Percentiles rank a stretch among this genome's conserved stretches.
phyloP scores from a whole-genome alignment of 2,797 vertebrate species.

The Masticophis lateralis region DNA sequence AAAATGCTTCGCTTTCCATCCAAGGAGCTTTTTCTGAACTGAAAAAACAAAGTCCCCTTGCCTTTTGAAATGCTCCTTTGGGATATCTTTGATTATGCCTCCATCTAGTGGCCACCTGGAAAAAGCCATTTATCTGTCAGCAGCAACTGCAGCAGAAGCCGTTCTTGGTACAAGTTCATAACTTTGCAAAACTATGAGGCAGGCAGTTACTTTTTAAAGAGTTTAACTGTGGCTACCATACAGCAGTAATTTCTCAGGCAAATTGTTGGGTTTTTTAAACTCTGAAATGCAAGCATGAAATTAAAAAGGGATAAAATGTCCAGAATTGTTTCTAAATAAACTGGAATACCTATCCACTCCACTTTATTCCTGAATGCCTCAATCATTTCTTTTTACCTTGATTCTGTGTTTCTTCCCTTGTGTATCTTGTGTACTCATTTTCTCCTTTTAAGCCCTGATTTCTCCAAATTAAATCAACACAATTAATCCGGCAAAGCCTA shows the following conservation, averaged over 20 bases:
- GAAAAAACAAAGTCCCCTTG: neutral
- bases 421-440: neutral
- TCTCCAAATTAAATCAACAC: neutral
- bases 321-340: neutral
- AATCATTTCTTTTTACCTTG: neutral
- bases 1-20: neutral
- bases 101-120: neutral
- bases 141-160: neutral
- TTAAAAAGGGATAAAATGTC: neutral
- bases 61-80: neutral
- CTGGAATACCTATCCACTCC: neutral
- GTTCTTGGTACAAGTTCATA: neutral
- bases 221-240: neutral
- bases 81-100: neutral
- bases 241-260: neutral
- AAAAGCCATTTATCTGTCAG: neutral
- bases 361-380: neutral
- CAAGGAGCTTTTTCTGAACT: neutral
- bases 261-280: neutral
- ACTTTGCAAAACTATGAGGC: neutral
- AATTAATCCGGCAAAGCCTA: neutral
- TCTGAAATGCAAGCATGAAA: neutral
- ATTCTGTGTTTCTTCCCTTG: neutral
- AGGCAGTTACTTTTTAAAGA: neutral
- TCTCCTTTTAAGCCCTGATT: neutral